phyloP scores from a whole-genome alignment of 2,113 vertebrate species.

The Blennius ocellaris region DNA sequence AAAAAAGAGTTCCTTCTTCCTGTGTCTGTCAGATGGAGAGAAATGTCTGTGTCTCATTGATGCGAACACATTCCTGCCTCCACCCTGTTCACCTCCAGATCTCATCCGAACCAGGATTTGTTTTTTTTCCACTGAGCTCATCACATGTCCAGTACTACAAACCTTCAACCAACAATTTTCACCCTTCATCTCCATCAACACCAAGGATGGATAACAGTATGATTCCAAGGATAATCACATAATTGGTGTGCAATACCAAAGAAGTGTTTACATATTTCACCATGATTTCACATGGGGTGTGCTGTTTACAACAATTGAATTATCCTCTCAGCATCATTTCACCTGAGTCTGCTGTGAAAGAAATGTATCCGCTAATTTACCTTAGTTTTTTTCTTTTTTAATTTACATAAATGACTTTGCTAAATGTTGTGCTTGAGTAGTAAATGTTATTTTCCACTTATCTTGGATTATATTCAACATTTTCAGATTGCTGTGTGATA shows the following conservation, averaged over 20 bases:
- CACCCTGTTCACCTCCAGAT: background rate
- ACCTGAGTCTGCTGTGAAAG: background rate
- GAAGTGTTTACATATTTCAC: background rate
- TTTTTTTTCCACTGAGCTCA: background rate
- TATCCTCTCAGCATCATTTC: slow-evolving; percentile 2
- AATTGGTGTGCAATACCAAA: background rate
- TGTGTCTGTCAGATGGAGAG: background rate
- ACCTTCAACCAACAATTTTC: background rate
- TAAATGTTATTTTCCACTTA: slow-evolving; percentile 5
- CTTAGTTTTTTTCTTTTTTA: background rate
- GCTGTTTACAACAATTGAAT: background rate
- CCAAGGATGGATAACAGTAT: too few species aligned
- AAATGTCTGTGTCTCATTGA: background rate
- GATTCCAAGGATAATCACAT: background rate
- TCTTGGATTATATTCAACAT: slow-evolving; percentile 20
- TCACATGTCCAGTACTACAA: background rate
- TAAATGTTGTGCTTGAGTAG: background rate
- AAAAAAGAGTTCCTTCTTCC: background rate
- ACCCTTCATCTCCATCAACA: background rate
- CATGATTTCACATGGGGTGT: background rate
- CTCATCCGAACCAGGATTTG: background rate
- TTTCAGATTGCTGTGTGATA: background rate
- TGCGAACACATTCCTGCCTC: background rate
- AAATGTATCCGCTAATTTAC: background rate
- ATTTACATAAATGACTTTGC: background rate